Base-by-base conservation (phyloP, 2,113 vertebrate genomes). In the Danio rerio region DNA sequence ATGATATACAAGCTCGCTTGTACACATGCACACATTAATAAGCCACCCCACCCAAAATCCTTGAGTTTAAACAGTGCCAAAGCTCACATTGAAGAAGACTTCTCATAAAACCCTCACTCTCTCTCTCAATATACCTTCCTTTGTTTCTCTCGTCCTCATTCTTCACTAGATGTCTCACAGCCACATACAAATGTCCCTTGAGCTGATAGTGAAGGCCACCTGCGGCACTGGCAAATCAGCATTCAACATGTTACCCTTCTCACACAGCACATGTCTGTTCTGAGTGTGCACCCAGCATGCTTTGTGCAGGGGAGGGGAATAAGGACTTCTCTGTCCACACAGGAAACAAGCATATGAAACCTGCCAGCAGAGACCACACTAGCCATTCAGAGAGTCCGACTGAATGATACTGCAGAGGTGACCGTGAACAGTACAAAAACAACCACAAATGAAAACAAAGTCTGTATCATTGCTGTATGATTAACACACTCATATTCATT, bases 181-280 rank as follows among this genome's bases (percentile, higher is more conserved):
- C 12, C 62, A 55, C 59, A 73, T 10, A 82, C 80, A 80, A 80
- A 53, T 71, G 61, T 52, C 58, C 83, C 80, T 85, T 85, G 65
- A 80, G 72, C 50, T 43, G 15, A n/a, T 43, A 55, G 65, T 62
- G 59, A 85, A 53, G 81, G 83, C 75, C 86, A 87, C 83, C 86
- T 87, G 86, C 59, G 43, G 53, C 20, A 3, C 56, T 81, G 18
- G 72, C 81, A 66, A 81, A 81, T 86, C 82, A 84, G 79, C 85
- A 86, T 86, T 84, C 85, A 78, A 52, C 53, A 47, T 42, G 21
- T 50, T 47, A 66, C 80, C 61, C 81, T 72, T 53, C 15, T 15
- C 50, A 72, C 79, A 87, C 81, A 87, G 86, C 78, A 77, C 65
- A 52, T 73, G 72, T 78, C 72, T 87, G 61, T 69, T 87, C 78